phyloP scores from a whole-genome alignment of 2,888 invertebrate species.

The Selenia dentaria region DNA sequence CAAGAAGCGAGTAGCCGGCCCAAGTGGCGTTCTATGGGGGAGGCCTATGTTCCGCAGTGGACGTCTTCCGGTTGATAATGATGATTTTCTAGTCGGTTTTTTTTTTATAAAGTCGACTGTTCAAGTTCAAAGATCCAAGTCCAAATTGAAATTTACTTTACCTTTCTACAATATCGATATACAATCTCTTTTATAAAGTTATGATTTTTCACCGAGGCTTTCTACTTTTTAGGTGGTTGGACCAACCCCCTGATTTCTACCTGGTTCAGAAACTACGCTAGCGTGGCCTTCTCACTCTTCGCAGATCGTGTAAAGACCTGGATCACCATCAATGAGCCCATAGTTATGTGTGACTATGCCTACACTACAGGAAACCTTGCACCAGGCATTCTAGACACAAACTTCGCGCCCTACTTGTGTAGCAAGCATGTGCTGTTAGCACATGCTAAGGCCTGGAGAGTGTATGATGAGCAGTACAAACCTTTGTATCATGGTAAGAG shows the following conservation, averaged over 20 bases:
- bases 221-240: constrained; percentile 80
- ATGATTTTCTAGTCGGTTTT: too few species aligned
- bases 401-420: constrained; percentile 32
- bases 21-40: too few species aligned
- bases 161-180: too few species aligned
- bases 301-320: constrained; percentile 86
- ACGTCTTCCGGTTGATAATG: too few species aligned
- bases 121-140: too few species aligned
- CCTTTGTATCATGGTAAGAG: constrained; percentile 62
- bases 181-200: too few species aligned
- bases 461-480: constrained; percentile 80
- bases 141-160: too few species aligned
- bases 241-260: constrained; percentile 83
- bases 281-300: constrained; percentile 77
- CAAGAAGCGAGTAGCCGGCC: too few species aligned
- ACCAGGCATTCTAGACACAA: constrained; percentile 25
- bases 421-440: constrained; percentile 86
- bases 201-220: too few species aligned
- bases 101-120: too few species aligned
- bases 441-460: constrained; percentile 84
- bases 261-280: constrained; percentile 84
- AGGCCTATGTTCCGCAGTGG: too few species aligned
- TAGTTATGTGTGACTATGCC: constrained; percentile 31
- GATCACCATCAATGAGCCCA: constrained; percentile 90
- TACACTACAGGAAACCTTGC: constrained; percentile 14